These are phyloP conservation scores for Eucidaris tribuloides DNA, from an alignment of 35 echinoderm and acorn worm species.

Conservation along the genomic window DNA sequence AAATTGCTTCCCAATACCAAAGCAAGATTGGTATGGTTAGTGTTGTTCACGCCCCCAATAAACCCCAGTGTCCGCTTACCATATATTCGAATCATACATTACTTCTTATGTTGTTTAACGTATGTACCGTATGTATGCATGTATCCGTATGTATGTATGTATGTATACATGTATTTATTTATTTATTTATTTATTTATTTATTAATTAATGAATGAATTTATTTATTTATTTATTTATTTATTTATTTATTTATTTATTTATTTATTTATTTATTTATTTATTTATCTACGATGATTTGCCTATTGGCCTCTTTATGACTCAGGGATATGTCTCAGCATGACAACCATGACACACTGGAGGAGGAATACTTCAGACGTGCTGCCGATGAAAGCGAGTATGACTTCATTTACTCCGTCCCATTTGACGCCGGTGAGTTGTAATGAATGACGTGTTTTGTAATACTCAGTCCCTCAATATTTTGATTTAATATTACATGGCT, in stretches of 20 bases:
- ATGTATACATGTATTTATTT: not conserved
- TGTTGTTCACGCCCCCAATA: no score
- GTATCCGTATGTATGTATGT: not conserved
- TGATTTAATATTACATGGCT: not conserved
- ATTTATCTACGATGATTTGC: not conserved
- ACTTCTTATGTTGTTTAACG: no score
- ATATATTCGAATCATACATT: no score
- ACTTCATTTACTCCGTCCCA: conserved; percentile 53
- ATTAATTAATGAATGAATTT: not conserved
- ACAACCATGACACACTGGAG: conserved; percentile 35
- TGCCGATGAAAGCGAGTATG: not conserved
- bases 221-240: no score
- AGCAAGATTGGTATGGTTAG: no score
- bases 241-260: not conserved
- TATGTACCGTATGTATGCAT: no score
- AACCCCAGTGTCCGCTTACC: no score
- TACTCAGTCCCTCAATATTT: not conserved
- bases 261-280: not conserved
- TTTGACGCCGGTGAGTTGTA: not conserved
- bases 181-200: not conserved
- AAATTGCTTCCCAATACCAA: no score
- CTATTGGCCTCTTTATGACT: not conserved
- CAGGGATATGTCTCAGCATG: conserved; percentile 21
- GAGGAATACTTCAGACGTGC: conserved; percentile 55
- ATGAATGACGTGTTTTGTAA: not conserved